Conservation (phyloP, 2,888 invertebrate species). For the Leucoptera coffeella region DNA sequence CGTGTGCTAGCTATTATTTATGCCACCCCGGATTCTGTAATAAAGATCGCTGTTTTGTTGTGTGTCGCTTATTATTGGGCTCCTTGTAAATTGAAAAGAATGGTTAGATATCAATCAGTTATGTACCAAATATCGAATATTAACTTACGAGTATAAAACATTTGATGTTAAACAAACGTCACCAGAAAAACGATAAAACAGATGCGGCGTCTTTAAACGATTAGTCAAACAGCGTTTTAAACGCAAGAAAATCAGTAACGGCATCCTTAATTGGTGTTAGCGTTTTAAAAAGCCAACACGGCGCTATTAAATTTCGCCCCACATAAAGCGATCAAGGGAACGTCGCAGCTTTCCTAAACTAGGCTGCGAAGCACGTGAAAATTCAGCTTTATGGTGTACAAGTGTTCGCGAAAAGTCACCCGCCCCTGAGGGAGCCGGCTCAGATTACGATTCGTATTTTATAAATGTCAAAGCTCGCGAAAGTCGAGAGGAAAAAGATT, state of each 20-base stretch:
- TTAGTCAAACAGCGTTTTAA: too few relatives aligned
- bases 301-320: background rate
- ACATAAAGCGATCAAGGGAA: slow-evolving; percentile 7
- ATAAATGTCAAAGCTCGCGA: slow-evolving; percentile 23
- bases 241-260: too few relatives aligned
- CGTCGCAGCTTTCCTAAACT: slow-evolving; percentile 16
- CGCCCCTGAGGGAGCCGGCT: slow-evolving; percentile 4
- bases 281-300: too few relatives aligned
- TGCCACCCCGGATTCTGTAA: slow-evolving; percentile 7
- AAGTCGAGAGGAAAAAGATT: slow-evolving; percentile 18
- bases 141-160: too few relatives aligned
- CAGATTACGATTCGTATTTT: slow-evolving; percentile 22
- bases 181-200: too few relatives aligned
- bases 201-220: too few relatives aligned
- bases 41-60: slow-evolving; percentile 6
- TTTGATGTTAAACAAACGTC: too few relatives aligned
- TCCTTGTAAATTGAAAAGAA: too few relatives aligned
- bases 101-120: too few relatives aligned
- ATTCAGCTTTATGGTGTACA: slow-evolving; percentile 26
- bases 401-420: slow-evolving; percentile 6
- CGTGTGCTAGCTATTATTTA: slow-evolving; percentile 7
- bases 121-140: too few relatives aligned
- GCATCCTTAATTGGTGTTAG: too few relatives aligned
- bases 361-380: slow-evolving; percentile 28
- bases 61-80: background rate